Base-by-base conservation (phyloP, 2,113 vertebrate species). In the Corythornis cristatus region DNA sequence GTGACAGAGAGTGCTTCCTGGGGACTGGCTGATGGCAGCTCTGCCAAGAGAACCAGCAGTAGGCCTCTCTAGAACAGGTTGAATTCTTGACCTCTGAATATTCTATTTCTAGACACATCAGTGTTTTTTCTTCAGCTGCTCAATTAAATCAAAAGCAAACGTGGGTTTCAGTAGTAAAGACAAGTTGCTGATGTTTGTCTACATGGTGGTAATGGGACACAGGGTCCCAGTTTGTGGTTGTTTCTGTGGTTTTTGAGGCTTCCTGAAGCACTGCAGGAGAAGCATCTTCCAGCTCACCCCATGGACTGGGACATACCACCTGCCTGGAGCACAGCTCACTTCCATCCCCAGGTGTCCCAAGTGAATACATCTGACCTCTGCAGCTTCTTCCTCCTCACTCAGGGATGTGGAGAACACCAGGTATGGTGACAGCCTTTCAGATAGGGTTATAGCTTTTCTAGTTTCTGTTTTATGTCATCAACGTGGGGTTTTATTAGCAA, bases 81-180 rank as follows among this genome's bases (percentile, higher is more conserved):
- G 93, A 94, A 95, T 96, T 96, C 68, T 93, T 96, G 93, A 96
- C 90, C 90, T 88, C 95, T 92, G 83, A 90, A 86, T 84, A 64
- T 86, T 83, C 80, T 96, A 60, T 96, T 95, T 92, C 90, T 87
- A 95, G 76, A 43, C 72, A 56, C 68, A 71, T 71, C 0, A 2
- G 76, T 95, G 88, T 67, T 72, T 43, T 89, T 68, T 94, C 83
- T 56, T 91, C 72, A 91, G 90, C 76, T 86, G 64, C 73, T 83
- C 68, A 88, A 80, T 77, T 85, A 70, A 94, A 96, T 73, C 58
- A 91, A 86, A 86, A 79, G 72, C 88, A 50, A 90, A 37, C 19
- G 28, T 0, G 2, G 50, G 23, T 71, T 93, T 89, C 1, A 0
- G 50, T n/a, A 50, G 60, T 67, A 74, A 93, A 60, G 43, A 35